Base-by-base conservation (phyloP, 2,888 invertebrate species). In the Harpagoxenus sublaevis region DNA sequence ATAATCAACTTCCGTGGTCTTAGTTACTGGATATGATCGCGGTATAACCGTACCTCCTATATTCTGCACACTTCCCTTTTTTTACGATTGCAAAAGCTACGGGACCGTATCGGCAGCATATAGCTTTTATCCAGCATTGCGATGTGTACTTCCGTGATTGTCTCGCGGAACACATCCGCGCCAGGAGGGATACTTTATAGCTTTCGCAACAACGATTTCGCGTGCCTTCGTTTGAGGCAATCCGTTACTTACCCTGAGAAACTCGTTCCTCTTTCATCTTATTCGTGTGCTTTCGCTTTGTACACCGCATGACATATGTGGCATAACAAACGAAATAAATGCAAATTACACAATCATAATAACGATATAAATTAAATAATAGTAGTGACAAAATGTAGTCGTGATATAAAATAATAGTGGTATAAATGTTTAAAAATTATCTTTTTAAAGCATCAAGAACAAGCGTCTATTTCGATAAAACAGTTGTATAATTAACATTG, bases 1-100 rank as follows among this genome's bases (percentile, higher is more conserved):
- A 82, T 88, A 86, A 86, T 86, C 35, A 77, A 75, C 82, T 84
- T 83, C 75, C 81, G 57, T 74, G 66, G 65, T 81, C 74, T n/a
- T 77, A 39, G 39, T 39, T 23, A 15, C 31, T 28, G 23, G 4
- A 39, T 4, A 39, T n/a, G n/a, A 18, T 51, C 35, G 57, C 42
- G 31, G 15, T 39, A n/a, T 62, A 60, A 62, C 15, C 42, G 39
- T 53, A 51, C 8, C 28, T 65, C 31, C 31, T 79, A 15, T 23
- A 23, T 23, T 23, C 23, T 23, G 23, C 23, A 23, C 5, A 6
- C 57, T 28, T 57, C 18, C n/a, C 31, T 73, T 82, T 73, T 73
- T 55, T n/a, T 73, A 51, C 51, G 71, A 81, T 71, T 81, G 42
- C 55, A 63, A 53, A 63, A 42, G 53, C 10, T 51, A 42, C 55